Conservation (phyloP, 2,797 vertebrate species). For the Alauda arvensis region DNA sequence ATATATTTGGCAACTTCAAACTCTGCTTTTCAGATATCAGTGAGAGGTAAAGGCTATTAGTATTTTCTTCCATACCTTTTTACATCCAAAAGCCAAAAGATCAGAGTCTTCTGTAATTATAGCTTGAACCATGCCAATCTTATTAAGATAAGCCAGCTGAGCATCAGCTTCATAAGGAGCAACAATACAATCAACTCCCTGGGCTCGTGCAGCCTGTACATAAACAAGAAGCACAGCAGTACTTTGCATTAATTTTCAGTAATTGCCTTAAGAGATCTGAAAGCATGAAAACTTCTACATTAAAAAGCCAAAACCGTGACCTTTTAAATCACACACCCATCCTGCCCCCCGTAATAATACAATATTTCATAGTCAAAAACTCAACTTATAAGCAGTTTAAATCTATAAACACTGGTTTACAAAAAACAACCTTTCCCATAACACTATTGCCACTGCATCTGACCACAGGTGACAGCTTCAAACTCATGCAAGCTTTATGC, state of each 20-base stretch:
- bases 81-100: slow-evolving; percentile 94
- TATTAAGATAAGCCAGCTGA: slow-evolving; percentile 91
- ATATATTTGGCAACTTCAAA: neutral
- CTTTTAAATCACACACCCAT: neutral
- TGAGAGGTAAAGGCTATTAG: neutral
- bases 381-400: neutral
- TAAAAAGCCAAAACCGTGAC: neutral
- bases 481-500: neutral
- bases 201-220: slow-evolving; percentile 80
- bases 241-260: neutral
- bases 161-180: slow-evolving; percentile 97
- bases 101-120: slow-evolving; percentile 97
- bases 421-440: neutral
- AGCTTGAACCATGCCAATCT: slow-evolving; percentile 85
- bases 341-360: accelerated
- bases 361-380: neutral
- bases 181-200: slow-evolving; percentile 90
- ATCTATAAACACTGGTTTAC: neutral
- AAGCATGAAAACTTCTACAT: neutral
- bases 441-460: neutral
- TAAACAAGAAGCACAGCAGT: neutral
- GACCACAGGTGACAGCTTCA: neutral
- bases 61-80: slow-evolving; percentile 79
- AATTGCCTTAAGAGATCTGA: neutral
- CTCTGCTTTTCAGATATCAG: neutral